phyloP scores from a whole-genome alignment of 2,113 vertebrate species.

The Xenus cinereus region DNA sequence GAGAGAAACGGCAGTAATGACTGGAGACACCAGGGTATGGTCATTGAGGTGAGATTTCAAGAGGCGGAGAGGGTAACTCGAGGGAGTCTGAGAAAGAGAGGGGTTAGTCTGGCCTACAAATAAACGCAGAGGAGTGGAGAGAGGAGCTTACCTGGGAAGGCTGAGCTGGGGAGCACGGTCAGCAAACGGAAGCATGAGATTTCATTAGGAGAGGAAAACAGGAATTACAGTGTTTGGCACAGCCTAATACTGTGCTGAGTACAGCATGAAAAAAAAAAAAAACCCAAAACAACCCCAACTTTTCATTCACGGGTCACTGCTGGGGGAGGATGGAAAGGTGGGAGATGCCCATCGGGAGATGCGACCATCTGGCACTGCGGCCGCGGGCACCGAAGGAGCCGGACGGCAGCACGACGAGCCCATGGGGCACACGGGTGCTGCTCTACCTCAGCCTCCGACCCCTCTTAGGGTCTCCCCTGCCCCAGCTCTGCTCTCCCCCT shows the following conservation, averaged over 20 bases:
- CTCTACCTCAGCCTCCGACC: background rate
- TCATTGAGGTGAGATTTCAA: background rate
- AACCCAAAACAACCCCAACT: background rate
- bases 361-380: background rate
- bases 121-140: background rate
- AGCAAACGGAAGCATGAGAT: background rate
- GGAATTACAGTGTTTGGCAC: background rate
- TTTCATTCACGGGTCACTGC: background rate
- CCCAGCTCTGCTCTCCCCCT: background rate
- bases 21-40: background rate
- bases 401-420: rapidly evolving
- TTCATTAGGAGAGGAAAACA: background rate
- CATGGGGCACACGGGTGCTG: rapidly evolving
- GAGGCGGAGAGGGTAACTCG: background rate
- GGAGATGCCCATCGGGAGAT: background rate
- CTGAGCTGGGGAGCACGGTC: background rate
- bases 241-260: background rate
- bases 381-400: background rate
- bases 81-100: background rate
- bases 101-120: background rate
- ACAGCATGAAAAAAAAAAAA: background rate
- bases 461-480: background rate
- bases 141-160: background rate
- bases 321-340: background rate
- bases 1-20: background rate